Evolutionary conservation across 2,113 vertebrate genomes (phyloP), one percentile per base, ranked within the genome.

Genomic region (Forbesichthys papilliferus): DNA sequence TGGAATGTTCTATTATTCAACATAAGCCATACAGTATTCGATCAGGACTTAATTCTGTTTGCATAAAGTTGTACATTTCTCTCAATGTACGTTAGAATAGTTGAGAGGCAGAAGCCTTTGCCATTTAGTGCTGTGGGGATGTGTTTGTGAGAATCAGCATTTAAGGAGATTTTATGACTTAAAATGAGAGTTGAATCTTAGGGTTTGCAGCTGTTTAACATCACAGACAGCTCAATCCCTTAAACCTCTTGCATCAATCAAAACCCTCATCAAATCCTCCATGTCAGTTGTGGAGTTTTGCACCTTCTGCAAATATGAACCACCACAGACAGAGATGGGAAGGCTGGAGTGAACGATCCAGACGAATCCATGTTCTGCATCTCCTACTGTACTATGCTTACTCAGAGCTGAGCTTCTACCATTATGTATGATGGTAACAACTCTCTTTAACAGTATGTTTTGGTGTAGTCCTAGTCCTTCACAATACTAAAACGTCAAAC

Each of bases 171-270:
- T 56, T 71, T 48, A 60, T 68, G 73, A 87, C 70, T 87, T 86
- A 72, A 79, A 85, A 85, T 81, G 70, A 79, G 69, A 77, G 78
- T 68, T 71, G 56, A 57, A 77, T 66, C 68, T 56, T 49, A 16
- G 69, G 54, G 74, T 69, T 75, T n/a, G n/a, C 58, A 57, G 66
- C 74, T 82, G 64, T 74, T 87, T 80, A 84, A 80, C 77, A 83
- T 80, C 74, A 73, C 80, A 80, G 85, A 87, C 83, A 78, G 75
- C 72, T 77, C 79, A 74, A 81, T 81, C 81, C 83, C 81, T 86
- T 81, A 70, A 84, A 87, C 79, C 69, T 79, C 65, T 83, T 80
- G 79, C 84, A 68, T 88, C 84, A 85, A 74, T 81, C 74, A 64
- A 79, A 84, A 85, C 72, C 72, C 56, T 16, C 52, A 52, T 61